Percentiles rank a stretch among this genome's conserved stretches.
phyloP scores from a whole-genome alignment of 92 coral and sea anemone genomes.

The Zoanthus sansibaricus region DNA sequence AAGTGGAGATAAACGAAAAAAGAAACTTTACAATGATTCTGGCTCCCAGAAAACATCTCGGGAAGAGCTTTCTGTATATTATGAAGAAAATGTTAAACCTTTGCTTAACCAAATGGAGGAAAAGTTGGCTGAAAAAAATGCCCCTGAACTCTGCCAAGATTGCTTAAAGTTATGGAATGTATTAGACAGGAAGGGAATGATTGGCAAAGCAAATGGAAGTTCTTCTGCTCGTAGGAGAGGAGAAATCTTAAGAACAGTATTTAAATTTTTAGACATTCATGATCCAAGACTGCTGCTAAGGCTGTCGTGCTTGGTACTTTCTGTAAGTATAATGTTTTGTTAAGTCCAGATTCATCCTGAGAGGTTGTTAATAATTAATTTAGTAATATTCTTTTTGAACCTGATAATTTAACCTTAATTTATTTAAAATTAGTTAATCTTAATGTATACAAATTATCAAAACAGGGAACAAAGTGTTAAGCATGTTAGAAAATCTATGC shows the following conservation, averaged over 20 bases:
- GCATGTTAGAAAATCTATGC: no score
- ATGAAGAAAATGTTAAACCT: conserved; percentile 92
- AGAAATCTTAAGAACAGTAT: conserved; percentile 90
- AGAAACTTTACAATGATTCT: conserved; percentile 50
- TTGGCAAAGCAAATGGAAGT: conserved; percentile 87
- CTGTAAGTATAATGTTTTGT: conserved; percentile 67
- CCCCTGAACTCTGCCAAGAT: conserved; percentile 80
- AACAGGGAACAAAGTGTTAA: no score
- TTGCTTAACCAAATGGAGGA: conserved; percentile 84
- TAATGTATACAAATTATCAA: no score
- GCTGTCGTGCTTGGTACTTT: conserved; percentile 86
- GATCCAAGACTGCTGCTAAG: conserved; percentile 89
- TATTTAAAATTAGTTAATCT: no score
- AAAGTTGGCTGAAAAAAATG: conserved; percentile 69
- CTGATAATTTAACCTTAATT: neutral
- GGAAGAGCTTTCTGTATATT: conserved; percentile 78
- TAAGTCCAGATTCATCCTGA: neutral
- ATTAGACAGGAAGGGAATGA: conserved; percentile 76
- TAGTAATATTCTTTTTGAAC: neutral
- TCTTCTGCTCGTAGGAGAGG: conserved; percentile 85
- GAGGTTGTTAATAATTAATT: neutral
- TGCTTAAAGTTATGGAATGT: conserved; percentile 84
- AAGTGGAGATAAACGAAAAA: conserved; percentile 77
- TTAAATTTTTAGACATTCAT: conserved; percentile 88
- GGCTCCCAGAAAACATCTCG: conserved; percentile 62